Base-by-base conservation (phyloP, 2,888 invertebrate species). In the Hedychridium roseum region DNA sequence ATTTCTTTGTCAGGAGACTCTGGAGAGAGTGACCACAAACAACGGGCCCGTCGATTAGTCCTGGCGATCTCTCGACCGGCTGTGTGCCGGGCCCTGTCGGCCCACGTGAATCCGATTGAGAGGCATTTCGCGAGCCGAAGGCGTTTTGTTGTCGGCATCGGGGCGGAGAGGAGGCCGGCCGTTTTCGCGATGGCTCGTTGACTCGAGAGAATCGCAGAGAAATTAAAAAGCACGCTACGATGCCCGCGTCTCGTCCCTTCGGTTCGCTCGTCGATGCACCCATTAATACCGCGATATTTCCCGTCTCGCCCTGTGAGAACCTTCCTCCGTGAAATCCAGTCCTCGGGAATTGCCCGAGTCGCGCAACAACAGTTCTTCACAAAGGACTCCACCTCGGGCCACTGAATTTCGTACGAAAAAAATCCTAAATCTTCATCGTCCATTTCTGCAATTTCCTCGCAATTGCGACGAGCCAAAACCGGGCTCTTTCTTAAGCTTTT, bases 81-180 rank as follows among this genome's bases (percentile, higher is more conserved):
- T 63, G 65, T 58, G 48, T 30, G 47, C 50, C 49, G n/a, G n/a
- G n/a, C n/a, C 14, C 7, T 21, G 14, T 43, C 30, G 26, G 26
- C 20, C 38, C 48, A 64, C 63, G 60, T 54, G 62, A 44, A 49
- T 42, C 53, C 55, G 64, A 73, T 73, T 66, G 66, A 70, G 64
- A 60, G 57, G 65, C 64, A 71, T 71, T 71, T 71, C 58, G 64
- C 66, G 62, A 67, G 72, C 68, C 58, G 64, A 58, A 78, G 78
- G 78, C 78, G 78, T 78, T 78, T 78, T 78, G 77, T 78, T 78
- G 73, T 76, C 61, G 57, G 60, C 63, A 65, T 54, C 61, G 63
- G 74, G 78, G 76, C 76, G 78, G 76, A 68, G 68, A 73, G 76
- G 57, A 70, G 78, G 74, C 66, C 67, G 76, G 68, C 61, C 76